Evolutionary conservation across 1,140 invertebrate species (phyloP).

Genomic region (Brachionus paranguensis): DNA sequence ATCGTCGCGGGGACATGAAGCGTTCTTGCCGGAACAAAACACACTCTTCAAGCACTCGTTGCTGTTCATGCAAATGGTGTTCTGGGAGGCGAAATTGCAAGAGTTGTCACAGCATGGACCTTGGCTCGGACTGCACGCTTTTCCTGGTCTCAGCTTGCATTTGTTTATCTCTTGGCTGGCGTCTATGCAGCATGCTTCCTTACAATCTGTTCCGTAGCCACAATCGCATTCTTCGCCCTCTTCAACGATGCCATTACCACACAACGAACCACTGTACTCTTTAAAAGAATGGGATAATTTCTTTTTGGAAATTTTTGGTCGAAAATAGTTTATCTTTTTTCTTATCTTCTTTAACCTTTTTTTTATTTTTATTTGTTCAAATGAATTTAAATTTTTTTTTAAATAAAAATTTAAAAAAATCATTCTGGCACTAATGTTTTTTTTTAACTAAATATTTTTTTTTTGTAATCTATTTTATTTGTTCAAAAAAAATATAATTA

Average conservation of each 20-base stretch:
- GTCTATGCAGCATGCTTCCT: constrained; percentile 74
- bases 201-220: constrained; percentile 86
- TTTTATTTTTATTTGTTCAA: too few relatives aligned
- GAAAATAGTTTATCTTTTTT: too few relatives aligned
- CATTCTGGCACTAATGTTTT: too few relatives aligned
- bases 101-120: constrained; percentile 82
- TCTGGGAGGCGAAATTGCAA: constrained; percentile 69
- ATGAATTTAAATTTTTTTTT: too few relatives aligned
- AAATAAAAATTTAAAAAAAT: too few relatives aligned
- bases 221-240: constrained; percentile 96
- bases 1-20: constrained; percentile 65
- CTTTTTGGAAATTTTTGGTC: too few relatives aligned
- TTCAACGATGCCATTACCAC: constrained; percentile 97
- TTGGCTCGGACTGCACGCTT: constrained; percentile 76
- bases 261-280: constrained; percentile 86
- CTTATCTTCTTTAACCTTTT: too few relatives aligned
- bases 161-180: constrained; percentile 42
- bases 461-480: too few relatives aligned
- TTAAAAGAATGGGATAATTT: constrained; percentile 45
- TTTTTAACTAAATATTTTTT: too few relatives aligned
- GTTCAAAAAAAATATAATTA: too few relatives aligned
- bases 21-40: constrained; percentile 48
- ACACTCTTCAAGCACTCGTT: constrained; percentile 73
- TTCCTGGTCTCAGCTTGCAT: constrained; percentile 77
- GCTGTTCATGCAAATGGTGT: constrained; percentile 68